These are phyloP conservation scores for Xenopus borealis DNA, from an alignment of 2,113 vertebrate genomes.

Conservation along the genomic window DNA sequence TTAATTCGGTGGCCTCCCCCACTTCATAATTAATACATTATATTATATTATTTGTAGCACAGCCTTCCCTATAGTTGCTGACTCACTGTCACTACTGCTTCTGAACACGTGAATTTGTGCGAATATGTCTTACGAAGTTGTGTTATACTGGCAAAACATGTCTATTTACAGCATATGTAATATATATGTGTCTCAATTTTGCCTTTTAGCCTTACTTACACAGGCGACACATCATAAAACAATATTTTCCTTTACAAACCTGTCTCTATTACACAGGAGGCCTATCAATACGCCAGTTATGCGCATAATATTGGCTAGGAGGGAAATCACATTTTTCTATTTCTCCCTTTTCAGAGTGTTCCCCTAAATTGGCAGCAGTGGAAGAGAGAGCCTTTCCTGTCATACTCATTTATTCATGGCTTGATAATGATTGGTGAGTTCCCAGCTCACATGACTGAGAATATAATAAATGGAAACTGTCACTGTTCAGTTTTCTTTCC, in stretches of 20 bases:
- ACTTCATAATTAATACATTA: too few species aligned
- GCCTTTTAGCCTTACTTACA: neutral
- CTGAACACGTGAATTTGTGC: too few species aligned
- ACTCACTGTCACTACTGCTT: too few species aligned
- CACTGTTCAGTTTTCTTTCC: slow-evolving; percentile 45
- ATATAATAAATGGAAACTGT: slow-evolving; percentile 60
- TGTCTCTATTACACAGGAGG: slow-evolving; percentile 3
- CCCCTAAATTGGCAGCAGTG: slow-evolving; percentile 55
- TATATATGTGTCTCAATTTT: neutral
- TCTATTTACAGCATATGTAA: too few species aligned
- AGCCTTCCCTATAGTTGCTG: neutral
- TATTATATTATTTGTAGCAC: neutral
- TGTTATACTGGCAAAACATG: too few species aligned
- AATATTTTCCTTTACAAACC: neutral
- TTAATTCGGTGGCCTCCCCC: too few species aligned
- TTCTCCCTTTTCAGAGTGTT: slow-evolving; percentile 48
- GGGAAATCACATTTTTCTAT: slow-evolving; percentile 54
- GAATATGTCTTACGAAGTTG: too few species aligned
- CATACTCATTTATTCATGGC: slow-evolving; percentile 51
- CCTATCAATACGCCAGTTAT: slow-evolving; percentile 39
- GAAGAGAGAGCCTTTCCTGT: slow-evolving; percentile 52
- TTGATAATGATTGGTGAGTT: slow-evolving; percentile 60
- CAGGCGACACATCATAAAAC: neutral
- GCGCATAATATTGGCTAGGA: slow-evolving; percentile 46
- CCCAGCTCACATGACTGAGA: slow-evolving; percentile 53